Base-by-base conservation (phyloP, 2,888 invertebrate species). In the Barypeithes pellucidus region DNA sequence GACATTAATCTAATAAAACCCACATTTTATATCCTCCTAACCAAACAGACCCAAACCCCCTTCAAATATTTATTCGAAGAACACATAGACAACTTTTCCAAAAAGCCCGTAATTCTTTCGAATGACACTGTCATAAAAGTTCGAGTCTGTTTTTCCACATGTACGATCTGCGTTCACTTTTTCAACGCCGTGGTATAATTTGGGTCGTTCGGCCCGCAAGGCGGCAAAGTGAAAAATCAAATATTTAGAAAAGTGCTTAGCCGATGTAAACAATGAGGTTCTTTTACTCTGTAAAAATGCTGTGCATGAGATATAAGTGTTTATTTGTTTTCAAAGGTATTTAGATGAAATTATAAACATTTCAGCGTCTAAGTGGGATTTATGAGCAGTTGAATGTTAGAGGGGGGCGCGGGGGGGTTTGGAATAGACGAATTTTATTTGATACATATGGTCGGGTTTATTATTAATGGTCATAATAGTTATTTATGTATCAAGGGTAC, bases 181-280 rank as follows among this genome's bases (percentile, higher is more conserved):
- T 36, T 72, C 72, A 67, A 60, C 72, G 72, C 39, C 14, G 18
- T 57, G 67, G 72, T 72, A 72, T 67, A 60, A 72, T 72, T 66
- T 50, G 66, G 59, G 18, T 43, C 50, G 36, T 72, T 60, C 18
- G 22, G 20, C 16, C 67, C 50, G 11, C 24, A 22, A 59, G 72
- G 57, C 72, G 66, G 66, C 66, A 66, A 72, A 72, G 72, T 72
- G 73, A 68, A 67, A 68, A 73, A 67, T 63, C 39, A 73, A 73
- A 73, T 73, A 73, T 73, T 73, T 73, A 73, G 67, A 68, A 63
- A 63, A 73, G 59, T 57, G 39, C 63, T 73, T 73, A 73, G 59
- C 57, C 43, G 57, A 54, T 54, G 67, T 73, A 73, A 73, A 73
- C 73, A 73, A 73, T 57, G 18, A 39, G 72, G 67, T 72, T 57